Evolutionary conservation across 2,797 vertebrate species (phyloP), one percentile per base, ranked within the genome.

Genomic region (Capromys pilorides): DNA sequence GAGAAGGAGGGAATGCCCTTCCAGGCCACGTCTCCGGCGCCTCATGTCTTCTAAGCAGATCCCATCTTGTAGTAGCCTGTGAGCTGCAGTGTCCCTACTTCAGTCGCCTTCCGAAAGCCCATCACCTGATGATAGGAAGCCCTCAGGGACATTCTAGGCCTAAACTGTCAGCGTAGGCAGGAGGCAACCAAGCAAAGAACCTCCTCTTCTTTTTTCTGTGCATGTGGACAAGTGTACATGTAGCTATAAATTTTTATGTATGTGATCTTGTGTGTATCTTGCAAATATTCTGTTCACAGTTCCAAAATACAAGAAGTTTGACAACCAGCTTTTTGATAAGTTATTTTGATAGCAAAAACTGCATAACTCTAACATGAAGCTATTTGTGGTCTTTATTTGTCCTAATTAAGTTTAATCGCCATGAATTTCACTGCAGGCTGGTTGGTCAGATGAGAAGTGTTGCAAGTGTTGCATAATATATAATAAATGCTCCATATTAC

Each of bases 1-100:
- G 4, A 71, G n/a, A 10, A 4, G 19, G 69, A 22, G n/a, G 4
- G 1, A 4, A 36, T 0, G 22, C 36, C 64, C 64, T n/a, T 67
- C 14, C 5, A 1, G 31, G 33, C 18, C 66, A 18, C 31, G 2
- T n/a, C 19, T 0, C 66, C 7, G 33, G 66, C 2, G 6, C 6
- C 33, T 31, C 19, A 22, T 22, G 19, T 22, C 69, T 22, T 71
- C 36, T 22, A 10, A 11, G 18, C 69, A 71, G 69, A 39, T 19
- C 67, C n/a, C 21, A 3, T 22, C 69, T 39, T n/a, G n/a, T 71
- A 39, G 9, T 2, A 71, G 36, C 36, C 10, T 9, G 1, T 7
- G 8, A 71, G 66, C 69, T 22, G 7, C 8, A 22, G n/a, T 11
- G 66, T 36, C 11, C n/a, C 2, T 19, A 33, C 33, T 67, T n/a